phyloP scores from a whole-genome alignment of 2,113 vertebrate genomes.

The Rhabdornis inornatus region DNA sequence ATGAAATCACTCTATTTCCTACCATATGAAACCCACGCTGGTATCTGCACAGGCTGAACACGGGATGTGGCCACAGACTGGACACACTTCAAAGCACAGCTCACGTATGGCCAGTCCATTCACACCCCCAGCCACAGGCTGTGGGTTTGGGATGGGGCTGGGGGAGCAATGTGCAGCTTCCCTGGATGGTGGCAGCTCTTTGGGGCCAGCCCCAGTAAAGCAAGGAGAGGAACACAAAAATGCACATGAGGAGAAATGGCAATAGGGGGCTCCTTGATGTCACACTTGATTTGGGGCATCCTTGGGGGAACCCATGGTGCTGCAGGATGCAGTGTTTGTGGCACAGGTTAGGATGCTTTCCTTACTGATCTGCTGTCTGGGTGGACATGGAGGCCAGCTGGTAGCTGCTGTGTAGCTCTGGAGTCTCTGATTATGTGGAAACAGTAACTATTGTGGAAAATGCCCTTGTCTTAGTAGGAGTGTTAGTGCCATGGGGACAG shows the following conservation, averaged over 20 bases:
- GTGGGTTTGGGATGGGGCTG: background rate
- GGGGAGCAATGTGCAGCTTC: background rate
- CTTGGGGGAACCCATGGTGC: background rate
- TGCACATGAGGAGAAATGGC: accelerated
- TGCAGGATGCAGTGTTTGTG: background rate
- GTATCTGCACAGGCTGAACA: background rate
- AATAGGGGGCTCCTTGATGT: background rate
- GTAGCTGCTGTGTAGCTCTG: background rate
- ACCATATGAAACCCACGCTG: background rate
- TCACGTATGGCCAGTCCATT: background rate
- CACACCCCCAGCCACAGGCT: background rate
- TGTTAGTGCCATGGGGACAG: background rate
- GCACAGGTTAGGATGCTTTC: background rate
- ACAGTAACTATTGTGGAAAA: background rate
- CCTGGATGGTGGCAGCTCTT: background rate
- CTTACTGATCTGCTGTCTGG: background rate
- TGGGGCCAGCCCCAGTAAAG: background rate
- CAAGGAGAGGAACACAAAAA: background rate
- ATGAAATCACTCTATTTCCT: background rate
- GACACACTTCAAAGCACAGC: background rate
- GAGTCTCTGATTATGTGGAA: background rate
- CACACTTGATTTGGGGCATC: background rate
- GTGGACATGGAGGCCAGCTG: background rate
- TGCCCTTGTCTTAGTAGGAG: background rate
- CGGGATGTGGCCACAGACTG: background rate